Base-by-base conservation (phyloP, 2,113 vertebrate species). In the Balaeniceps rex region DNA sequence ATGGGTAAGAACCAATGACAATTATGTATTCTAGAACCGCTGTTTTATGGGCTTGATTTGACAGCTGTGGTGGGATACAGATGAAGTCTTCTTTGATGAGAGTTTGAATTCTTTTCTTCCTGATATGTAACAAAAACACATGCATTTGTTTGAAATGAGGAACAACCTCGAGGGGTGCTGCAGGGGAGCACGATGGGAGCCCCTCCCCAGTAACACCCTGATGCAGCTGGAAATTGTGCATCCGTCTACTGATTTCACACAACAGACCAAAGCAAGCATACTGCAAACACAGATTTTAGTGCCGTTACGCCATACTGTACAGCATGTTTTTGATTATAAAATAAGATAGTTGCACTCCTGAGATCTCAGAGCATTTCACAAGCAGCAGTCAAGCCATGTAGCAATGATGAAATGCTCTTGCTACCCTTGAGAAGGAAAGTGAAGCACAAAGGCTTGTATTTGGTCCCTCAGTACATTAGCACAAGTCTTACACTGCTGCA, bases 1-100 rank as follows among this genome's bases (percentile, higher is more conserved):
- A 99, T 99, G 99, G 99, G 99, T 99, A 97, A 94, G 97, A 42
- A 38, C 44, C 49, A 16, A 8, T 0, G 11, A 18, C 49, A 21
- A 1, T 14, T 19, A 0, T 4, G 3, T 6, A 1, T 14, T 51
- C 47, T 34, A 12, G 11, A 55, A 3, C 23, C 26, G 9, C 11
- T 9, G 1, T n/a, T 44, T 15, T 14, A 36, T 33, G 57, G 58
- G 49, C 57, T 77, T 40, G 74, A 11, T 58, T 51, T 54, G 44
- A 6, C 42, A 29, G 44, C 61, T 10, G 10, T 22, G 25, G 14
- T 46, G 36, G 75, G 51, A 22, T 33, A 9, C 12, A 8, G 31
- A 3, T 4, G 12, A 47, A 31, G 70, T 14, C 11, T 9, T 34
- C 77, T 64, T 10, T 42, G 9, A 1, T 64, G n/a, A 19, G n/a